Base-by-base conservation (phyloP, 2,797 vertebrate genomes). In the Selene dorsalis region DNA sequence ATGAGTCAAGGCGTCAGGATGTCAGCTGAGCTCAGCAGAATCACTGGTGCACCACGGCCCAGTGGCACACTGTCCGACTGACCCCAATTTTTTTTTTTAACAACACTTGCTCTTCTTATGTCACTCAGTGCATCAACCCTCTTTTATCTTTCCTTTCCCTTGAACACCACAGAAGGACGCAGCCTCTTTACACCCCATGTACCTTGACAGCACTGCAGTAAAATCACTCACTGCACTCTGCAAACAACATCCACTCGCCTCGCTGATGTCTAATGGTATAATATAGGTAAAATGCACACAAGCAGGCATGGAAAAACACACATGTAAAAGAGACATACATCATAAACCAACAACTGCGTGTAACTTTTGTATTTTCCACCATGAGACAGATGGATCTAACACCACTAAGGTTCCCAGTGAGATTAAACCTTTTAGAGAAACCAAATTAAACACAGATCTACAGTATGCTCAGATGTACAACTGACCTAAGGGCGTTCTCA, bases 41-140 rank as follows among this genome's bases (percentile, higher is more conserved):
- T 69, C 70, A 17, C 61, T 0, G 26, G 47, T 30, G 41, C 60
- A 69, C 28, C 79, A 6, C 48, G 35, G 64, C 80, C 75, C 66
- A 77, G 45, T 85, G 85, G 86, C 87, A 82, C 82, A 86, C 81
- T 89, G 86, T 72, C 81, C 39, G 14, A 85, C 79, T 90, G 73
- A 85, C 84, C 87, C 80, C 81, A 24, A 8, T 35, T 35, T 9
- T 35, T 35, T 35, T 35, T 35, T 35, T 35, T 35, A 78, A 61
- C 68, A 35, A 2, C 63, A 26, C 26, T 35, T 62, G 61, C 59
- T 74, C n/a, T 52, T 79, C 38, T 69, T 50, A 70, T 55, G 79
- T 64, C 76, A 69, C 74, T 72, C 73, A 35, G 9, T 24, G 35
- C 60, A 7, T 60, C 62, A 18, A 24, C 66, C 62, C 73, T 68